These are phyloP conservation scores for Orientallactaga sibirica DNA, from an alignment of 2,797 vertebrate genomes.

Conservation along the genomic window DNA sequence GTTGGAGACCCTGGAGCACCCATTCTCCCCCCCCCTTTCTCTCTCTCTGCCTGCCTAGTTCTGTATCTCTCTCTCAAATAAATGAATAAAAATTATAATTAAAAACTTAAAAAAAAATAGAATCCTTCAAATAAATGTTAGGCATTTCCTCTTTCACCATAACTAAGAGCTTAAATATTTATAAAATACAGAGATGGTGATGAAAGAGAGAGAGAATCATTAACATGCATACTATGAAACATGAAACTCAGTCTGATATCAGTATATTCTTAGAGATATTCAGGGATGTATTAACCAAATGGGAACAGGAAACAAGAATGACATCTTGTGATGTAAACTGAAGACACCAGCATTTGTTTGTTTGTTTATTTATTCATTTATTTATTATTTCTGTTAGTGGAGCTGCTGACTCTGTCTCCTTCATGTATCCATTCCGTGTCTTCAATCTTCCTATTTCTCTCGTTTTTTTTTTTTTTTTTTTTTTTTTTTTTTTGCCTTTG, in stretches of 20 bases:
- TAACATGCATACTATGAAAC: neutral
- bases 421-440: neutral
- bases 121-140: neutral
- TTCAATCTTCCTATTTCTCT: neutral
- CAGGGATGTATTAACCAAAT: neutral
- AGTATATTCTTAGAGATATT: neutral
- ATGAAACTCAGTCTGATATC: neutral
- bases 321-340: neutral
- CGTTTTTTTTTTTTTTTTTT: neutral
- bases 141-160: neutral
- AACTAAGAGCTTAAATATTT: slow-evolving; percentile 8
- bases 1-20: too few species aligned
- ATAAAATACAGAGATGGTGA: neutral
- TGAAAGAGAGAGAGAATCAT: neutral
- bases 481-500: neutral
- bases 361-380: neutral
- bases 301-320: neutral
- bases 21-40: too few species aligned
- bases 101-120: too few species aligned
- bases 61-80: too few species aligned
- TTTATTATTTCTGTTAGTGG: neutral
- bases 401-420: neutral
- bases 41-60: too few species aligned
- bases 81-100: too few species aligned
- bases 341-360: fast-evolving